Base-by-base conservation (phyloP, 2,797 vertebrate genomes). In the Clarias pachynema region DNA sequence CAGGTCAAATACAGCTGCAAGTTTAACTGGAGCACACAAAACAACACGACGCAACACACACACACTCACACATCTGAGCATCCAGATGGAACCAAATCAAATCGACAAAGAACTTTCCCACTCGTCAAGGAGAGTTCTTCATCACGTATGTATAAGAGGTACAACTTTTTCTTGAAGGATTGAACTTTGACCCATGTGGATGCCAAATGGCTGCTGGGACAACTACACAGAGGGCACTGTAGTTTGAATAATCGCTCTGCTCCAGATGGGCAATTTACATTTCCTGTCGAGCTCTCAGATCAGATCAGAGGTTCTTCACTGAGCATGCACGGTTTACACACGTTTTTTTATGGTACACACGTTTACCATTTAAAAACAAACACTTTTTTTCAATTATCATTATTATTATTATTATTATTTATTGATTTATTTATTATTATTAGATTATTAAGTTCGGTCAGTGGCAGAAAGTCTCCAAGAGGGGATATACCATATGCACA, bases 1-100 rank as follows among this genome's bases (percentile, higher is more conserved):
- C 89, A 93, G 93, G 92, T 90, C 93, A 93, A 86, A 91, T 83
- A 90, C 87, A 90, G 85, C 81, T 86, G 80, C 80, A 84, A 69
- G 81, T 74, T 53, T 92, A 92, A 93, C 83, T 93, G 87, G 92
- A 94, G 90, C 91, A 92, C 86, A 87, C 10, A 12, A 49, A 49
- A 49, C 44, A 49, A 87, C 85, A 92, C 86, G 85, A 87, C 81
- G 91, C 89, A 79, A 85, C 10, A 49, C 44, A 49, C 44, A 49
- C 83, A 79, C 57, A 49, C 44, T 83, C 84, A 82, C 84, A 82
- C 24, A 60, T 92, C 88, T 4, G 10, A 8, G 75, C 82, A 34
- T 84, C 77, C 77, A 81, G 40, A 82, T 74, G 63, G 56, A 85
- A 86, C 59, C 57, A 78, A 65, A 84, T 31, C 37, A 56, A 20